Percentiles rank a stretch among this genome's conserved stretches.
Conservation (phyloP, 2,113 vertebrate species). For the Hyaena hyaena region DNA sequence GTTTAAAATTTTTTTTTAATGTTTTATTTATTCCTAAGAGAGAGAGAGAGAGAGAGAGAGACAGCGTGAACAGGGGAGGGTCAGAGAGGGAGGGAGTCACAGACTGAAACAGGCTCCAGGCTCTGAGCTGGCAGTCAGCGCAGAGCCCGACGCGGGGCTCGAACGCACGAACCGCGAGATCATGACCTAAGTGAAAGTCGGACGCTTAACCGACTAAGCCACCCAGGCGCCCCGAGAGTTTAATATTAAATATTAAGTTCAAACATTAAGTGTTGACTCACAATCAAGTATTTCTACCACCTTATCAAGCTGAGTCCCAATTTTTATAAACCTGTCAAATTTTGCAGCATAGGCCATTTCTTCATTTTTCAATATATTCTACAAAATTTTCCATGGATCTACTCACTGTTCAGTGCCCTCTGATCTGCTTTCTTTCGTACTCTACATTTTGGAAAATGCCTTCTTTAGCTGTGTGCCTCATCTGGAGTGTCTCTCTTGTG, state of each 20-base stretch:
- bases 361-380: background rate
- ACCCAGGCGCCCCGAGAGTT: too few species aligned
- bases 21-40: too few species aligned
- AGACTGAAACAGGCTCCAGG: too few species aligned
- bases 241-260: background rate
- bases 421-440: background rate
- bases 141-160: too few species aligned
- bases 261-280: background rate
- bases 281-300: background rate
- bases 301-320: background rate
- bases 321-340: background rate
- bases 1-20: too few species aligned
- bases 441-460: background rate
- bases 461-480: background rate
- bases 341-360: background rate
- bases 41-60: too few species aligned
- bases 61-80: too few species aligned
- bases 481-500: background rate
- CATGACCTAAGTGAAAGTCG: too few species aligned
- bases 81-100: too few species aligned
- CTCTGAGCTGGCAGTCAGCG: too few species aligned
- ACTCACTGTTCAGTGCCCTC: background rate
- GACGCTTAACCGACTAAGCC: too few species aligned
- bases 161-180: too few species aligned
- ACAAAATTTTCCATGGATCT: background rate